A percentile compares a stretch with the other conserved stretches of the same genome.
phyloP scores from a whole-genome alignment of 2,113 vertebrate species.

The Coryphaenoides rupestris region DNA sequence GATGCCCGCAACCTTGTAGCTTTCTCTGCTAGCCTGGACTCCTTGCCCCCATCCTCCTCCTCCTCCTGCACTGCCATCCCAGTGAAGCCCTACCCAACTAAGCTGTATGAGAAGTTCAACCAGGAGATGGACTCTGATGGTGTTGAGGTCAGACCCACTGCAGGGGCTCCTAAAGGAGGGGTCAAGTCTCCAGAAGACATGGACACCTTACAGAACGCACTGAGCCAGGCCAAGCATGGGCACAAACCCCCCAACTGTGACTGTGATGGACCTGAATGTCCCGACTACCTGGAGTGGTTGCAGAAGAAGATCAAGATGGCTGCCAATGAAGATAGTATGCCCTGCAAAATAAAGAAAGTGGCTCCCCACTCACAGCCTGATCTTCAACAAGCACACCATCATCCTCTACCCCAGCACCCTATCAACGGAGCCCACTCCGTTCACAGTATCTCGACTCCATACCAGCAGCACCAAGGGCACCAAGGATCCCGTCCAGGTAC shows the following conservation, averaged over 20 bases:
- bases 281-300: constrained; percentile 97
- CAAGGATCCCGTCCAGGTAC: constrained; percentile 31
- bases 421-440: constrained; percentile 53
- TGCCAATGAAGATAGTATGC: constrained; percentile 53
- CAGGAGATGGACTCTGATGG: constrained; percentile 80
- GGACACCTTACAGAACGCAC: constrained; percentile 82
- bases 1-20: constrained; percentile 90
- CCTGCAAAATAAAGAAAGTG: constrained; percentile 45
- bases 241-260: constrained; percentile 94
- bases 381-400: constrained; percentile 23
- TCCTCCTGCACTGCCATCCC: constrained; percentile 51
- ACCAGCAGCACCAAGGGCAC: constrained; percentile 50
- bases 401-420: constrained; percentile 50
- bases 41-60: constrained; percentile 72
- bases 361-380: constrained; percentile 42
- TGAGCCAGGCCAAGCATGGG: constrained; percentile 87
- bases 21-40: constrained; percentile 86
- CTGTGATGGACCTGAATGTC: constrained; percentile 94
- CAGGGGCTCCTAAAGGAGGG: constrained; percentile 50
- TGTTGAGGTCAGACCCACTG: constrained; percentile 49
- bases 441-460: constrained; percentile 25
- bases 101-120: constrained; percentile 88
- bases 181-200: constrained; percentile 77
- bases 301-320: constrained; percentile 91
- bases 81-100: constrained; percentile 64